Percentiles rank a stretch among this genome's conserved stretches.
Conservation (phyloP, 1,140 invertebrate genomes). For the Glomeris maerens region DNA sequence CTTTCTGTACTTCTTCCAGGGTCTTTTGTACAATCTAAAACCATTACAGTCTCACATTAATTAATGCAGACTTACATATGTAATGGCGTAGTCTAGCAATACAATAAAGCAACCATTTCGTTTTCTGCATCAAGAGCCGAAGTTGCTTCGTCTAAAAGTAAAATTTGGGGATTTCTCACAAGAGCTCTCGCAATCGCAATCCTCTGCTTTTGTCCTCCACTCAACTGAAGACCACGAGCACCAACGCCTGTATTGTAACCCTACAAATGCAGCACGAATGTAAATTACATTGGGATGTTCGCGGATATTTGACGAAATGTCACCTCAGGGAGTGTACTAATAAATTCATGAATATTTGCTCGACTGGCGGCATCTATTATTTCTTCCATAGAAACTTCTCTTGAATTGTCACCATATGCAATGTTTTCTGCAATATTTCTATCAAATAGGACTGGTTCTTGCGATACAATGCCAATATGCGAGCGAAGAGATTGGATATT, state of each 20-base stretch:
- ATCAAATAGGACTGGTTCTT: constrained; percentile 44
- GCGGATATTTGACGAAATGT: too few species aligned
- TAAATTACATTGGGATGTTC: too few species aligned
- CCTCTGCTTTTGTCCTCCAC: constrained; percentile 68
- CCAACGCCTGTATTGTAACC: constrained; percentile 25
- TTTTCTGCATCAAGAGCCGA: constrained; percentile 35
- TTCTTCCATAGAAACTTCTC: constrained; percentile 28
- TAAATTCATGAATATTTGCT: constrained; percentile 61
- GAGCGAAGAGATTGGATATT: constrained; percentile 57
- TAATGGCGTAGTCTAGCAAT: too few species aligned
- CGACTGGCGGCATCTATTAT: constrained; percentile 43
- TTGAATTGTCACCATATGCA: constrained; percentile 25
- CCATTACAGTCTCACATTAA: too few species aligned
- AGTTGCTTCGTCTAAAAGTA: constrained; percentile 35
- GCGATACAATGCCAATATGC: constrained; percentile 42
- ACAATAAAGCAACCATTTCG: constrained; percentile 22
- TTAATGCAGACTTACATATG: not conserved
- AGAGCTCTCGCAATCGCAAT: constrained; percentile 29
- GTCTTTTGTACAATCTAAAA: constrained; percentile 32
- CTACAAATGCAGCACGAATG: constrained; percentile 5
- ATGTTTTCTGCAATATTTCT: constrained; percentile 40
- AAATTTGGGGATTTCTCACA: constrained; percentile 24
- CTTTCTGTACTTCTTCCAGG: constrained; percentile 27
- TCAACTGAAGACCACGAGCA: constrained; percentile 57
- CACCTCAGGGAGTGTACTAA: constrained; percentile 47